phyloP scores from a whole-genome alignment of 2,797 vertebrate genomes.

The Trichosurus vulpecula region DNA sequence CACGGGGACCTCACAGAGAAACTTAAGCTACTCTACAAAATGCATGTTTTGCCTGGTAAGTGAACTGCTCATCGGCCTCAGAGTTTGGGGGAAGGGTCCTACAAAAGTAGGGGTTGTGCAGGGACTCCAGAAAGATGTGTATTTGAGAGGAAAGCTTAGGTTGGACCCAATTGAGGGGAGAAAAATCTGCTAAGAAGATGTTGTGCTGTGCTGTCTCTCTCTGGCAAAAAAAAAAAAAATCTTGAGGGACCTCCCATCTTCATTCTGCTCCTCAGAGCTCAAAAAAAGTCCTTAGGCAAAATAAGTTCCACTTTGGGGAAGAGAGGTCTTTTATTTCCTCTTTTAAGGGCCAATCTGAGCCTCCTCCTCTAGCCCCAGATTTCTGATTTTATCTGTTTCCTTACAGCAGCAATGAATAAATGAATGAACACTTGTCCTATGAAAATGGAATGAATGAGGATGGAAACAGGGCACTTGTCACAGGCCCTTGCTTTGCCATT shows the following conservation, averaged over 20 bases:
- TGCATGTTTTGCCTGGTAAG: constrained; percentile 96
- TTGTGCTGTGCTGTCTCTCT: background rate
- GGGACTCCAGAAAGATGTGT: background rate
- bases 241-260: background rate
- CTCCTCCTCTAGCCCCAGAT: background rate
- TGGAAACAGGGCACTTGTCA: background rate
- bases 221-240: background rate
- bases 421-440: background rate
- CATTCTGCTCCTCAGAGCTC: background rate
- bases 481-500: background rate
- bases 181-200: background rate
- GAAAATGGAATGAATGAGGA: background rate
- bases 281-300: background rate
- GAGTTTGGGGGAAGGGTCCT: background rate
- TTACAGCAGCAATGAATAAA: background rate
- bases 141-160: background rate
- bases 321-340: too few species aligned
- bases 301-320: background rate
- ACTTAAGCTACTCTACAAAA: constrained; percentile 95
- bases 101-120: background rate
- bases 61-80: background rate
- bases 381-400: background rate
- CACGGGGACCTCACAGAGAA: constrained; percentile 97
- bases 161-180: background rate
- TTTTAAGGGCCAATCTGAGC: background rate